phyloP scores from a whole-genome alignment of 2,888 invertebrate genomes.

The Diaprepes abbreviatus region DNA sequence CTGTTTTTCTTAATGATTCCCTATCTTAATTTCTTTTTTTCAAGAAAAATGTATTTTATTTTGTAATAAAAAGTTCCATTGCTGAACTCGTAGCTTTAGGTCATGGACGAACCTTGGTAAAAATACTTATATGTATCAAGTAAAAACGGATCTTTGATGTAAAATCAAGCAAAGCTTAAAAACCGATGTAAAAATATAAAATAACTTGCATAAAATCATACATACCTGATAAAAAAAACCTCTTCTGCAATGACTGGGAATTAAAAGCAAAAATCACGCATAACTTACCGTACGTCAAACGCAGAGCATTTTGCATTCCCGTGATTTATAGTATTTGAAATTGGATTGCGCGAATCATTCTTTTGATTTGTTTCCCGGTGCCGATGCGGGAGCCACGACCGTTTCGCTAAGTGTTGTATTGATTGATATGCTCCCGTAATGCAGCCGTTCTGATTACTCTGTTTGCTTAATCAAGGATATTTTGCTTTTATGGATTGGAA shows the following conservation, averaged over 20 bases:
- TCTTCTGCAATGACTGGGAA: conserved; percentile 2
- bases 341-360: conserved; percentile 65
- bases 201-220: neutral
- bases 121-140: too few species aligned
- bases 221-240: neutral
- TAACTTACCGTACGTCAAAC: conserved; percentile 64
- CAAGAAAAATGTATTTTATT: too few species aligned
- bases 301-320: conserved; percentile 62
- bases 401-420: conserved; percentile 56
- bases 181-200: neutral
- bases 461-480: conserved; percentile 56
- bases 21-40: too few species aligned
- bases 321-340: conserved; percentile 66
- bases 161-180: too few species aligned
- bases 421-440: conserved; percentile 58
- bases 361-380: conserved; percentile 62
- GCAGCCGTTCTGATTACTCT: conserved; percentile 33
- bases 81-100: too few species aligned
- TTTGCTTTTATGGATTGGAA: conserved; percentile 51
- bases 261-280: conserved; percentile 54
- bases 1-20: too few species aligned
- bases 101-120: too few species aligned
- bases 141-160: too few species aligned
- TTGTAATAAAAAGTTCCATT: too few species aligned
- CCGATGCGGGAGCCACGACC: conserved; percentile 22